Evolutionary conservation across 2,888 invertebrate genomes (phyloP).

Genomic region (Endomychus coccineus): DNA sequence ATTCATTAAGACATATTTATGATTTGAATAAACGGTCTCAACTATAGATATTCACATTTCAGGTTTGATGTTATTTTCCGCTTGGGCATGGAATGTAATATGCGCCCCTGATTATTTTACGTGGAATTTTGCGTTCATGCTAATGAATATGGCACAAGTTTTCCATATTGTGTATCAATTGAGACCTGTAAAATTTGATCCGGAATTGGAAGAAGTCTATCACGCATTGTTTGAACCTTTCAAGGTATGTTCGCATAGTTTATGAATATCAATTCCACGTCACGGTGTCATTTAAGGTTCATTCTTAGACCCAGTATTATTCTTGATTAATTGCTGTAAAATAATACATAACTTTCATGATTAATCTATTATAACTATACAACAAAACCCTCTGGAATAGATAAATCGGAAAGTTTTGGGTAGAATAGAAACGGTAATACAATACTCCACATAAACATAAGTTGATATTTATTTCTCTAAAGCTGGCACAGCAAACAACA

Average conservation of each 20-base stretch:
- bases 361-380: too few relatives aligned
- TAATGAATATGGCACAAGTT: conserved; percentile 73
- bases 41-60: conserved; percentile 17
- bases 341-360: too few relatives aligned
- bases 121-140: conserved; percentile 78
- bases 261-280: conserved; percentile 1
- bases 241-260: conserved; percentile 48
- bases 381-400: too few relatives aligned
- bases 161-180: conserved; percentile 75
- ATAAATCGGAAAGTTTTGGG: too few relatives aligned
- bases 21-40: too few relatives aligned
- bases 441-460: too few relatives aligned
- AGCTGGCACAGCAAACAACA: too few relatives aligned
- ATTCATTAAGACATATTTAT: too few relatives aligned
- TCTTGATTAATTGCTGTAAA: too few relatives aligned
- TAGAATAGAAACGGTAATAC: too few relatives aligned
- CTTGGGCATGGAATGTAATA: conserved; percentile 87
- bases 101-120: conserved; percentile 83
- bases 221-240: conserved; percentile 73
- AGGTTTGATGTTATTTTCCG: conserved; percentile 74
- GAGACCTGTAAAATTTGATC: conserved; percentile 75
- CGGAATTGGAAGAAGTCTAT: conserved; percentile 75
- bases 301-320: too few relatives aligned
- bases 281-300: neutral
- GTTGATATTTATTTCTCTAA: too few relatives aligned